Base-by-base conservation (phyloP, 1,140 invertebrate species). In the Macrostomum lignano region DNA sequence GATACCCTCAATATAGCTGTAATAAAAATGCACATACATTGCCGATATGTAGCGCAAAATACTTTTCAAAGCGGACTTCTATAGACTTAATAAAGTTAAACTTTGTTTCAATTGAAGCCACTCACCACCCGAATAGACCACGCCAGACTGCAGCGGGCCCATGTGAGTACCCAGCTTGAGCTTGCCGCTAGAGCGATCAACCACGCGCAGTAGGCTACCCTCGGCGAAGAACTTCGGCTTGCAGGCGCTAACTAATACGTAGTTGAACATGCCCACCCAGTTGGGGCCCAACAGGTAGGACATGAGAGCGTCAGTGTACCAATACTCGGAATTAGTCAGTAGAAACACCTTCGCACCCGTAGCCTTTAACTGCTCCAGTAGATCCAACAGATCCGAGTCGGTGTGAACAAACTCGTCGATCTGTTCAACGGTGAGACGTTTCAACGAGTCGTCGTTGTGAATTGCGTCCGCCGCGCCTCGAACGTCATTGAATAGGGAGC, bases 191-290 rank as follows among this genome's bases (percentile, higher is more conserved):
- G n/a, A n/a, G n/a, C n/a, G 24, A 33, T 33, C 26, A 15, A 33
- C 19, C 14, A 21, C 9, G 7, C 32, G 14, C 7, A 33, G 20
- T 4, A 33, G 5, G 6, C 22, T 33, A 7, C 32, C 32, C 24
- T 33, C 19, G n/a, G 14, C 72, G 49, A 98, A 98, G 63, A 94
- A 96, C 19, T 81, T 47, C 0, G 88, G 88, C 51, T 98, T 98
- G 24, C 70, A 68, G 0, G 86, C 82, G 59, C 96, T 86, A 7
- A 93, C 79, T 4, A 96, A 75, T 41, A 93, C 84, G 37, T 74
- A 82, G 56, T 96, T 81, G 60, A 98, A 96, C 54, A 88, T 94
- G 0, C 69, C 72, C 48, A 72, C 74, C 88, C 88, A 98, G 34
- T 46, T 3, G 4, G 11, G n/a, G 42, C 40, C 34, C 35, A 26